These are phyloP conservation scores for Tinea pellionella DNA, from an alignment of 2,888 invertebrate species.

Conservation along the genomic window DNA sequence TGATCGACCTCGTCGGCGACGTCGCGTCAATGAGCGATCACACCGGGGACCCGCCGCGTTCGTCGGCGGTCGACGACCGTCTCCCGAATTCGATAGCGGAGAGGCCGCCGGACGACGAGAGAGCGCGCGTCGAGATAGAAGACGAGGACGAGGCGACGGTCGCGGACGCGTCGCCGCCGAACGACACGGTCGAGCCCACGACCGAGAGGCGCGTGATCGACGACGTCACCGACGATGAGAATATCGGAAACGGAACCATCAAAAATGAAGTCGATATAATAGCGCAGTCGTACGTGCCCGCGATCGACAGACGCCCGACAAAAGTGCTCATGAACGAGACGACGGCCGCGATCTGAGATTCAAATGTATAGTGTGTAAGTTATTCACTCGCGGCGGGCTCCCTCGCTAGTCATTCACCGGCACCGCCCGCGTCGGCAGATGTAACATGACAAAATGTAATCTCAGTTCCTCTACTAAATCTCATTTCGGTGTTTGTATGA, in stretches of 20 bases:
- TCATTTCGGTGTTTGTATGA: too few relatives aligned
- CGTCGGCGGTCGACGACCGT: conserved; percentile 15
- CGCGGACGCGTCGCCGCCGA: conserved; percentile 48
- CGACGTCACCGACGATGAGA: conserved; percentile 41
- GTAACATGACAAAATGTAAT: neutral
- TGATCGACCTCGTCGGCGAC: conserved; percentile 56
- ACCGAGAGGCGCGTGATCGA: conserved; percentile 54
- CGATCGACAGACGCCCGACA: conserved; percentile 45
- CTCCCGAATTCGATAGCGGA: too few relatives aligned
- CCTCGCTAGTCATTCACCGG: neutral
- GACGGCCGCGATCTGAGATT: conserved; percentile 41
- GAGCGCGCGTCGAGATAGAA: conserved; percentile 44
- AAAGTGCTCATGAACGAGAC: conserved; percentile 48
- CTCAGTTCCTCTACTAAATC: neutral
- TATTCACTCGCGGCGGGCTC: neutral
- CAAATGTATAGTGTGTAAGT: conserved; percentile 55
- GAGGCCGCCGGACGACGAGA: conserved; percentile 49
- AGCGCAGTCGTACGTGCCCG: conserved; percentile 50
- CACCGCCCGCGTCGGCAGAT: neutral
- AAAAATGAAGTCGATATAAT: conserved; percentile 57
- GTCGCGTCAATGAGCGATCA: conserved; percentile 57
- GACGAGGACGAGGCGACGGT: conserved; percentile 44
- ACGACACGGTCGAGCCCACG: conserved; percentile 52
- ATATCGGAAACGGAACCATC: conserved; percentile 25
- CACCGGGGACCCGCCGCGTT: conserved; percentile 21